A percentile compares a stretch with the other conserved stretches of the same genome.
Conservation (phyloP, 2,797 vertebrate genomes). For the Apogon talboti region DNA sequence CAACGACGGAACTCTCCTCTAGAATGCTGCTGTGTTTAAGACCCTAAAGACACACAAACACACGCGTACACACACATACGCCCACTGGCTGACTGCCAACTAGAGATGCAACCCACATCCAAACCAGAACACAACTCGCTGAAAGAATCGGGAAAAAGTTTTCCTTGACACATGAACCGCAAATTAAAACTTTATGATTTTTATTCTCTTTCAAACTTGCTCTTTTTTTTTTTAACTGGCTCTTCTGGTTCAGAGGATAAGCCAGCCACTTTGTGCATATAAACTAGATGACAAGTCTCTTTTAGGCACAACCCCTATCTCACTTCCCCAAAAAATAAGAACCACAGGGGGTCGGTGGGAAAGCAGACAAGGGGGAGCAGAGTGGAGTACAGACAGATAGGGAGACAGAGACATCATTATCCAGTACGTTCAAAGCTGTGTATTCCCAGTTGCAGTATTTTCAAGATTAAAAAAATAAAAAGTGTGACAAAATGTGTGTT, state of each 20-base stretch:
- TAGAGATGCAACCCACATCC: conserved; percentile 33
- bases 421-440: background rate
- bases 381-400: background rate
- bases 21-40: conserved; percentile 73
- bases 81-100: conserved; percentile 31
- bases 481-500: conserved; percentile 5
- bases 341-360: background rate
- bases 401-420: background rate
- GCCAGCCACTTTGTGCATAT: conserved; percentile 20
- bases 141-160: conserved; percentile 4
- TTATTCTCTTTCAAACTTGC: conserved; percentile 4
- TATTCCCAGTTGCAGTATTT: background rate
- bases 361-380: background rate
- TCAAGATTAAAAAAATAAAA: conserved; percentile 1
- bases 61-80: conserved; percentile 18
- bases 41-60: conserved; percentile 33
- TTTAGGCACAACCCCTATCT: conserved; percentile 1
- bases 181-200: conserved; percentile 22
- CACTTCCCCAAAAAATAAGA: conserved; percentile 17
- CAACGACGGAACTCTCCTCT: conserved; percentile 75
- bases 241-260: background rate
- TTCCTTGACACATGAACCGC: conserved; percentile 14
- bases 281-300: conserved; percentile 16
- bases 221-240: background rate
- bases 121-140: conserved; percentile 16